Evolutionary conservation across 2,113 vertebrate species (phyloP), one percentile per base, ranked within the genome.

Genomic region (Syrmaticus mikado): DNA sequence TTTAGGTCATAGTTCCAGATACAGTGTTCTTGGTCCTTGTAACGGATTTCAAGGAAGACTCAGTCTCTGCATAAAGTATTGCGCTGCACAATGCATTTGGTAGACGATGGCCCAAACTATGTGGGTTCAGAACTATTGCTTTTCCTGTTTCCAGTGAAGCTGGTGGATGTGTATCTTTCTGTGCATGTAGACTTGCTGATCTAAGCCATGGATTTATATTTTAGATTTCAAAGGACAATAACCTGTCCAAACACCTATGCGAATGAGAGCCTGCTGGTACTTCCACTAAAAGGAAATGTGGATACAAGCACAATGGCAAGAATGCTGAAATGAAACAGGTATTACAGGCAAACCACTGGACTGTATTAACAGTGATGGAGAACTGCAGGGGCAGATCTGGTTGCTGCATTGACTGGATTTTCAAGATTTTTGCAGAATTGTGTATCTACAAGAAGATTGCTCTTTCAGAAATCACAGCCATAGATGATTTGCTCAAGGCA

Each of bases 1-100:
- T 82, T 93, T 89, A 88, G 57, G 65, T 67, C 17, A 45, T 71
- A 50, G 71, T 74, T 90, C 78, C 43, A 74, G 28, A 62, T 70
- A 7, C 85, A 58, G 11, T 78, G 41, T 57, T 45, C 17, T 85
- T 81, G 28, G 8, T 83, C 25, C 57, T 83, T 74, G 61, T 38
- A 71, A 64, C 4, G 67, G 30, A 61, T 67, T 85, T 87, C 22
- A 83, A 43, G 55, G 82, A 78, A 77, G 40, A 50, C 5, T 64
- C 43, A 45, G 12, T 25, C 58, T 22, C 78, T 70, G 28, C 55
- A 71, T 11, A 83, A 38, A 48, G 6, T 41, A 13, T 45, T 80
- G 27, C 6, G 8, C 15, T 11, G 13, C 32, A 41, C 4, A 6
- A 8, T 43, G n/a, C 64, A 19, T 60, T 91, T 87, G 25, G 18